Base-by-base conservation (phyloP, 2,113 vertebrate genomes). In the Paraplagusia blochii region DNA sequence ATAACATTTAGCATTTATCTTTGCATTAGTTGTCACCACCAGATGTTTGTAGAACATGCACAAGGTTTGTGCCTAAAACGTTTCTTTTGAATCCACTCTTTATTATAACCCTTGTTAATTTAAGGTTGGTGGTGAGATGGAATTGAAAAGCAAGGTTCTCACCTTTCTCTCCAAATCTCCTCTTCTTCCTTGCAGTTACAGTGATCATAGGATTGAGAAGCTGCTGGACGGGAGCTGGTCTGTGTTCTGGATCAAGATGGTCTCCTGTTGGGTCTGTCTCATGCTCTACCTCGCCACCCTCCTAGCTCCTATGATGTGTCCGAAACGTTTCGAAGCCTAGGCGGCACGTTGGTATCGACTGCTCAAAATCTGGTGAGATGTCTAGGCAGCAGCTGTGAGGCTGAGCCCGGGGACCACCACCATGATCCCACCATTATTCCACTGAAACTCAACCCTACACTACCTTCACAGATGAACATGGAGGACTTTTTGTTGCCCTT, bases 221-320 rank as follows among this genome's bases (percentile, higher is more conserved):
- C 90, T 98, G 72, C 89, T 98, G 77, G 92, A 89, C 0, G 93
- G 93, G 13, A 99, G 93, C 85, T 93, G 90, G 93, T 98, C 95
- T 1, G 93, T 93, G 67, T 97, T 95, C 90, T 99, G 96, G 97
- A 90, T 98, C 77, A 99, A 99, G 90, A 95, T 97, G 93, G 90
- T 68, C 1, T 99, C 94, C 58, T 97, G 94, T 53, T 99, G 97
- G 97, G 57, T 94, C 46, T 99, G 96, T 63, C 90, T 99, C 35
- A 14, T 90, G 33, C 50, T 98, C 33, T 99, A 98, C 80, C 79
- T 95, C 67, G 88, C 90, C 79, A 98, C 95, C 19, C 92, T 99
- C 18, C 1, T 92, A 1, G 93, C 92, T 5, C 97, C 97, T 1
- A 89, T 98, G 63, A 91, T 96, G 81, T 95, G 93, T 64, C 90